These are phyloP conservation scores for Chrysaora quinquecirrha DNA, from an alignment of 30 jellyfish, hydroid and myxozoan species.

Conservation along the genomic window DNA sequence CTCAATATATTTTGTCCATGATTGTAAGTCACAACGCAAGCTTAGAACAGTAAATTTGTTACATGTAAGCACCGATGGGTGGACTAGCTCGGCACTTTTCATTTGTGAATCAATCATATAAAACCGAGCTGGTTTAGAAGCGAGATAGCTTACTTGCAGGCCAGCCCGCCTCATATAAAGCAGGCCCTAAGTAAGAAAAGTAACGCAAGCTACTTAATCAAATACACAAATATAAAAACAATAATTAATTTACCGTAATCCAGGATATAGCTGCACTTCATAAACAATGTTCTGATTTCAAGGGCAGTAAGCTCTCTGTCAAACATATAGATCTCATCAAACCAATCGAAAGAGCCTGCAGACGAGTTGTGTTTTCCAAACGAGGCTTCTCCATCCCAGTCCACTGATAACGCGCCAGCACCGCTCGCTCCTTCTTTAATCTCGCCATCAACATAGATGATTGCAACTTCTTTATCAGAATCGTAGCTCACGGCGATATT, in stretches of 20 bases:
- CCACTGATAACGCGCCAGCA: slow-evolving; percentile 94
- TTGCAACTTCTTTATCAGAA: slow-evolving; percentile 88
- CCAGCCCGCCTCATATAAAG: too few species aligned
- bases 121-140: too few species aligned
- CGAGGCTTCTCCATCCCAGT: slow-evolving; percentile 96
- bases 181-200: too few species aligned
- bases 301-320: slow-evolving; percentile 77
- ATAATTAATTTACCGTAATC: slow-evolving; percentile 75
- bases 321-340: slow-evolving; percentile 86
- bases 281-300: slow-evolving; percentile 79
- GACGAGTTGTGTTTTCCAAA: slow-evolving; percentile 81
- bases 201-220: too few species aligned
- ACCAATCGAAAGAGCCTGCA: slow-evolving; percentile 75
- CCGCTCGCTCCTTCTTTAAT: slow-evolving; percentile 89
- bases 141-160: too few species aligned
- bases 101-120: too few species aligned
- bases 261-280: slow-evolving; percentile 87
- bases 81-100: too few species aligned
- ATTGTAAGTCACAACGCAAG: too few species aligned
- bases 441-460: slow-evolving; percentile 86
- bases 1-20: too few species aligned
- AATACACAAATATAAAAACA: too few species aligned
- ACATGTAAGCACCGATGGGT: too few species aligned
- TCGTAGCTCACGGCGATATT: slow-evolving; percentile 87
- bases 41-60: too few species aligned